Conservation (phyloP, 2,888 invertebrate species). For the Orthosia incerta region DNA sequence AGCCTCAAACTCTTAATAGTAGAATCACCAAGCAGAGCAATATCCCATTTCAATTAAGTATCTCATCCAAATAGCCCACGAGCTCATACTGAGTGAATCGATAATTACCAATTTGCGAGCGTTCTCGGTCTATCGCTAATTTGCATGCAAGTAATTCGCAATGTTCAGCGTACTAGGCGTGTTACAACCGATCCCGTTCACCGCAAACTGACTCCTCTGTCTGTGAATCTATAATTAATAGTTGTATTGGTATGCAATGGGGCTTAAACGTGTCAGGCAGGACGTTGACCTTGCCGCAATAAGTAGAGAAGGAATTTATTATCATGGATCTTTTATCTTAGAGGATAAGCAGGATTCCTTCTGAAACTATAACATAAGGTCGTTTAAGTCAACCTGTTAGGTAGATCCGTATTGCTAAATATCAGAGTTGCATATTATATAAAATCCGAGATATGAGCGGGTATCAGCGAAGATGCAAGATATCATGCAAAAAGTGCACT, state of each 20-base stretch:
- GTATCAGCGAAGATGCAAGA: too few relatives aligned
- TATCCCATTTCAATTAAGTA: slow-evolving; percentile 8
- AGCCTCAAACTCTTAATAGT: background rate
- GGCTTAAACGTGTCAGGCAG: slow-evolving; percentile 1
- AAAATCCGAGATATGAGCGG: too few relatives aligned
- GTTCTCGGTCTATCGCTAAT: slow-evolving; percentile 32
- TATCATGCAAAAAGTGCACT: too few relatives aligned
- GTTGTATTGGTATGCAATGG: slow-evolving; percentile 14
- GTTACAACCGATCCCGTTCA: slow-evolving; percentile 14
- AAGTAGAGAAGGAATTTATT: background rate
- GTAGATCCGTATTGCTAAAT: too few relatives aligned
- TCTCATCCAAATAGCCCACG: slow-evolving; percentile 9
- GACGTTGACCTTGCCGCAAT: background rate
- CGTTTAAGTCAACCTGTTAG: too few relatives aligned
- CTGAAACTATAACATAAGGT: too few relatives aligned
- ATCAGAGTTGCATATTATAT: too few relatives aligned
- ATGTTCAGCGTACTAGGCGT: background rate
- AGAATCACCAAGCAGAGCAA: background rate
- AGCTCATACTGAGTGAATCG: slow-evolving; percentile 14
- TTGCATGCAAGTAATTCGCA: slow-evolving; percentile 52
- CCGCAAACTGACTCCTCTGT: slow-evolving; percentile 44
- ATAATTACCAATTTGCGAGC: slow-evolving; percentile 37
- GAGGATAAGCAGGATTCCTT: background rate
- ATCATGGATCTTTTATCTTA: background rate
- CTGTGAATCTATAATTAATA: slow-evolving; percentile 53